Percentiles rank a stretch among this genome's conserved stretches.
Evolutionary conservation across 1,140 invertebrate species (phyloP).

Genomic region (Steinernema khuongi): DNA sequence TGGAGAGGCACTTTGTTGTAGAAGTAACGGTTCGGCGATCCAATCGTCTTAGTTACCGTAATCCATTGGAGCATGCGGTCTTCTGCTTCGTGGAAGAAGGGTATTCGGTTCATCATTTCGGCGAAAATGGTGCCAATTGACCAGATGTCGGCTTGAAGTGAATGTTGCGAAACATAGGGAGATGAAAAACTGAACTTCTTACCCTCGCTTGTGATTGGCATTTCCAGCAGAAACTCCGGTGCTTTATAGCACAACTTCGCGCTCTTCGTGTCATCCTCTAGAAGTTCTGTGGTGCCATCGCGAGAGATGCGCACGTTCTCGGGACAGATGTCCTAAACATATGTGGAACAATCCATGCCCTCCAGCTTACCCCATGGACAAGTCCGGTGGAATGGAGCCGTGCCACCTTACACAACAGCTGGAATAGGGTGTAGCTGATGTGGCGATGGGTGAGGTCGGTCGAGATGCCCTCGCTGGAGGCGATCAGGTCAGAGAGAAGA

Average conservation of each 20-base stretch:
- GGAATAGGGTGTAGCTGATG: slow-evolving; percentile 4
- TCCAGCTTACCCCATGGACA: neutral
- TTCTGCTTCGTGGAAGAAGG: neutral
- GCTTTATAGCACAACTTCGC: neutral
- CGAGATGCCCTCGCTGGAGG: neutral
- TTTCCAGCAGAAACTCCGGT: neutral
- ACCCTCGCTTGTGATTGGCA: neutral
- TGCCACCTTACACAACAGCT: neutral
- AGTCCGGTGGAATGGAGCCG: neutral
- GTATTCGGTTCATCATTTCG: neutral
- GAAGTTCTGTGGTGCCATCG: neutral
- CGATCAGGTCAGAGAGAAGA: neutral
- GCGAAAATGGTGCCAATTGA: neutral
- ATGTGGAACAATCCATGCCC: neutral
- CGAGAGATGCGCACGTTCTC: neutral
- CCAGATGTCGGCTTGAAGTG: neutral
- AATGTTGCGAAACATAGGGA: neutral
- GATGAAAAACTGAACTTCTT: neutral
- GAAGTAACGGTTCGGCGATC: neutral
- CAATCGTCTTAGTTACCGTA: neutral
- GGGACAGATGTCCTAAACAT: neutral
- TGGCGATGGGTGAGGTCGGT: neutral
- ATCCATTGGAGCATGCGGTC: neutral
- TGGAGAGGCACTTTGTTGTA: neutral
- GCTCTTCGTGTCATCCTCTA: neutral